Evolutionary conservation across 92 coral and sea anemone species (phyloP).

Genomic region (Palythoa grandis): DNA sequence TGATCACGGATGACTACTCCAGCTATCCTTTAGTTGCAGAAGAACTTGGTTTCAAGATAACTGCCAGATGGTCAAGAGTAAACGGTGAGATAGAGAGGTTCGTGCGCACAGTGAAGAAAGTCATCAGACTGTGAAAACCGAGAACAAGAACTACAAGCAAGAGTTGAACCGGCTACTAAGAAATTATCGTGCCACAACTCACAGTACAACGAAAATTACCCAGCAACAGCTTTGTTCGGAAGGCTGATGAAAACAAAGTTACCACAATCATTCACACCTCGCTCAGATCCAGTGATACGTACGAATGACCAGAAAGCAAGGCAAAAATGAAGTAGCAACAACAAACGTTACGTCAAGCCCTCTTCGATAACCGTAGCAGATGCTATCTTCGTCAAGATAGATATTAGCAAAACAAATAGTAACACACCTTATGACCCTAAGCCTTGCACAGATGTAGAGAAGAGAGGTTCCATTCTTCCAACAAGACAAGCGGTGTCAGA

Average conservation of each 20-base stretch:
- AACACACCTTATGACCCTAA: too few species aligned
- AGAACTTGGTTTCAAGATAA: neutral
- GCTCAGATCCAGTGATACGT: neutral
- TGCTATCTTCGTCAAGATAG: neutral
- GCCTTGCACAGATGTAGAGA: neutral
- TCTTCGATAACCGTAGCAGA: neutral
- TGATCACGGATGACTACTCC: conserved; percentile 29
- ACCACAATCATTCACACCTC: conserved; percentile 44
- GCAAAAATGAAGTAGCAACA: conserved; percentile 54
- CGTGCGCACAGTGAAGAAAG: conserved; percentile 38
- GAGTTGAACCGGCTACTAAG: conserved; percentile 34
- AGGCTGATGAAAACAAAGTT: conserved; percentile 65
- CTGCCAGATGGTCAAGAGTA: conserved; percentile 12
- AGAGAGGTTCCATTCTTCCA: too few species aligned
- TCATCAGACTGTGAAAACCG: conserved; percentile 21
- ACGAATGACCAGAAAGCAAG: conserved; percentile 49
- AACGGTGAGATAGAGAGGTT: conserved; percentile 27
- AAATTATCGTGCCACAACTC: conserved; percentile 62
- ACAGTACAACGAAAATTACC: conserved; percentile 65
- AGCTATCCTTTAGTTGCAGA: neutral
- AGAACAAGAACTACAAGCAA: conserved; percentile 28
- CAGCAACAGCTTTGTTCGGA: conserved; percentile 62
- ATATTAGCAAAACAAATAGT: neutral
- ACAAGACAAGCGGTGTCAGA: too few species aligned
- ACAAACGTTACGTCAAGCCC: too few species aligned